Conservation (phyloP, 2,113 vertebrate genomes). For the Dromiciops gliroides region DNA sequence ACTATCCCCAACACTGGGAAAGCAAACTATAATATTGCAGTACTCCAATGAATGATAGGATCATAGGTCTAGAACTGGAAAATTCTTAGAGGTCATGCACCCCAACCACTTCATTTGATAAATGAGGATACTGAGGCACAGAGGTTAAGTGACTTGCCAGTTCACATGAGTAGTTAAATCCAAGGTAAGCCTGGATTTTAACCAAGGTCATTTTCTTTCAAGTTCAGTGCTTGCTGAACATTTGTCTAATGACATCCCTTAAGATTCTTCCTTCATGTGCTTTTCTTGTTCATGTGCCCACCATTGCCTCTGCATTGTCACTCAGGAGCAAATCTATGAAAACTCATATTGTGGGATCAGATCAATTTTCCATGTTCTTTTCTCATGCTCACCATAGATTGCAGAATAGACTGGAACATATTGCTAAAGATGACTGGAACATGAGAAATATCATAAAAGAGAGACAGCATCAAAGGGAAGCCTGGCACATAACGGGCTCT, state of each 20-base stretch:
- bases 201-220: background rate
- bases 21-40: background rate
- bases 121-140: background rate
- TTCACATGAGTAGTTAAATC: background rate
- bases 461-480: background rate
- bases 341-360: background rate
- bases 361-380: background rate
- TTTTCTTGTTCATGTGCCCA: background rate
- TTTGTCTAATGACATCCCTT: background rate
- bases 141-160: background rate
- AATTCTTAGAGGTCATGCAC: background rate
- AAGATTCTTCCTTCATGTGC: background rate
- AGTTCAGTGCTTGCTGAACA: background rate
- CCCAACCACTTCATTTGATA: background rate
- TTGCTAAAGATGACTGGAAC: background rate
- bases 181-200: background rate
- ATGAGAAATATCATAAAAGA: background rate
- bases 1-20: background rate
- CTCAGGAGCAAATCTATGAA: background rate
- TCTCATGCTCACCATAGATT: background rate
- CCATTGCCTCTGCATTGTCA: background rate
- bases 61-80: background rate
- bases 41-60: background rate
- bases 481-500: background rate
- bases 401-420: background rate